Conservation (phyloP, 2,113 vertebrate species). For the Rallus limicola region DNA sequence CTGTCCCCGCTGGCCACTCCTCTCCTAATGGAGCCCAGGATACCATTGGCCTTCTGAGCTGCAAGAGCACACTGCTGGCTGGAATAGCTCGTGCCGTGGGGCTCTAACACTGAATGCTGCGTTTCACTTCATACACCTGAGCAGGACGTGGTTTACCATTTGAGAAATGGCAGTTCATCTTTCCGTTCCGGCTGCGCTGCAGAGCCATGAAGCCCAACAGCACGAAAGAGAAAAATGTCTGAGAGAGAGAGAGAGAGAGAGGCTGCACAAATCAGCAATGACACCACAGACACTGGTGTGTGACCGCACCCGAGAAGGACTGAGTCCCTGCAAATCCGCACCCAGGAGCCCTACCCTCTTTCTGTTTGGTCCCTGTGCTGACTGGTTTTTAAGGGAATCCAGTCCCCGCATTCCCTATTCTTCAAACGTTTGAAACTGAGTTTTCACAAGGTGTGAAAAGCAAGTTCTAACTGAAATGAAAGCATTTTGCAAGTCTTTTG, state of each 20-base stretch:
- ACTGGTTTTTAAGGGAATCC: not conserved
- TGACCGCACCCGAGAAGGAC: not conserved
- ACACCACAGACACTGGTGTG: not conserved
- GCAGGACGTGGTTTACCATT: not conserved
- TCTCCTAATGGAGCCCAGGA: too few species aligned
- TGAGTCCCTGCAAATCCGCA: not conserved
- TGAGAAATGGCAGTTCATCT: not conserved
- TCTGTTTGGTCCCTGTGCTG: rapidly evolving
- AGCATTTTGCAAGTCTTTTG: not conserved
- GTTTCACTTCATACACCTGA: rapidly evolving
- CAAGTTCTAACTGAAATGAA: not conserved
- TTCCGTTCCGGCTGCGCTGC: not conserved
- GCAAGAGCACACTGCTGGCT: too few species aligned
- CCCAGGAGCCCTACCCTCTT: not conserved
- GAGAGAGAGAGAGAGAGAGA: not conserved
- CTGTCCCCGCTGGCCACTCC: too few species aligned
- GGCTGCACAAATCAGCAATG: not conserved
- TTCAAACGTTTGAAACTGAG: rapidly evolving
- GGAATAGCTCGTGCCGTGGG: not conserved
- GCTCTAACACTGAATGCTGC: not conserved
- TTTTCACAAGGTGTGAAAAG: not conserved
- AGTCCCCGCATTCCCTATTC: not conserved
- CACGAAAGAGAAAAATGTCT: not conserved
- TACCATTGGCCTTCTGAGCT: too few species aligned
- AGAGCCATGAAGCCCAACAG: not conserved